phyloP scores from a whole-genome alignment of 2,888 invertebrate genomes.

The Oligia fasciuncula region DNA sequence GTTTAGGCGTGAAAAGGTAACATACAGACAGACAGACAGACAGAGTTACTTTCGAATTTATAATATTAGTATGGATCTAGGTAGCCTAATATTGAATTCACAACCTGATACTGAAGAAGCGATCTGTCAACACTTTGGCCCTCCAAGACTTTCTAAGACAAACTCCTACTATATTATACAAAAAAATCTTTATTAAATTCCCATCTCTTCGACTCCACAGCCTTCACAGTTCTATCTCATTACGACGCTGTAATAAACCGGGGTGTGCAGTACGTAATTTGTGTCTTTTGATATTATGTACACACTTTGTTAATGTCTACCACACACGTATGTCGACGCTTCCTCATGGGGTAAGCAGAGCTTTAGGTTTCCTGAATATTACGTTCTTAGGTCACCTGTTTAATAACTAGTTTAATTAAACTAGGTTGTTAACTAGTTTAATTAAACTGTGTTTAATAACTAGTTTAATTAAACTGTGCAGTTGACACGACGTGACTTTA shows the following conservation, averaged over 20 bases:
- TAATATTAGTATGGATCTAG: no score
- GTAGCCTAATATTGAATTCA: neutral
- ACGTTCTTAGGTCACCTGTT: neutral
- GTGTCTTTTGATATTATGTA: constrained; percentile 67
- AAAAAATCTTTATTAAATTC: neutral
- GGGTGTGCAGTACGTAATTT: constrained; percentile 66
- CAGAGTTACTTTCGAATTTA: no score
- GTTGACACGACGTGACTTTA: neutral
- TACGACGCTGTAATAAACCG: constrained; percentile 64
- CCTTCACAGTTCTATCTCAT: constrained; percentile 57
- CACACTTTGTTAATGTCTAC: constrained; percentile 56
- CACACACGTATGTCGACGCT: constrained; percentile 31
- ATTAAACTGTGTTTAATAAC: constrained; percentile 11
- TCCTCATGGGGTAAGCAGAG: constrained; percentile 27
- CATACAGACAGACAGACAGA: no score
- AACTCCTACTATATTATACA: neutral
- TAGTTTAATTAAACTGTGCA: constrained; percentile 24
- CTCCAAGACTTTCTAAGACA: neutral
- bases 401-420: constrained; percentile 27
- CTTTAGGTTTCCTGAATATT: constrained; percentile 9
- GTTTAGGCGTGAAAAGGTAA: no score
- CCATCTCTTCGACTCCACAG: constrained; percentile 35
- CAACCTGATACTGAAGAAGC: neutral
- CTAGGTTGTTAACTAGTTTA: constrained; percentile 7
- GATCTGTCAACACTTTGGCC: neutral